Conservation (phyloP, 2,888 invertebrate species). For the Bellardia pandia region DNA sequence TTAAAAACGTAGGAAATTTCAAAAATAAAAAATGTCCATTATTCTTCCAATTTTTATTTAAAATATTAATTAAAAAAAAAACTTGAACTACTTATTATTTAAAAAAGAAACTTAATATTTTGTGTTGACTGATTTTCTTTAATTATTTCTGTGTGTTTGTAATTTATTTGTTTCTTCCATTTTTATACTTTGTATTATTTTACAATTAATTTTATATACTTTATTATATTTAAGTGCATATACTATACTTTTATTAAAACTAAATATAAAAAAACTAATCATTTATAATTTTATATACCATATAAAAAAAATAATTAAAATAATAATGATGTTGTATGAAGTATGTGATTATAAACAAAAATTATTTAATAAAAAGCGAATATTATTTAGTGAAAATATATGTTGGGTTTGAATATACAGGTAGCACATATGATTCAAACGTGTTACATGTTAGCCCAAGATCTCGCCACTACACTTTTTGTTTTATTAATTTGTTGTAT, state of each 20-base stretch:
- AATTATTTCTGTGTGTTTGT: slow-evolving; percentile 51
- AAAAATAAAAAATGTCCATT: slow-evolving; percentile 19
- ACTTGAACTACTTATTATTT: slow-evolving; percentile 49
- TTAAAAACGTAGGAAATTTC: slow-evolving; percentile 11
- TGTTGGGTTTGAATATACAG: neutral
- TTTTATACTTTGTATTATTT: slow-evolving; percentile 62
- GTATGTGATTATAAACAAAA: slow-evolving; percentile 69
- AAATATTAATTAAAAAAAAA: slow-evolving; percentile 12
- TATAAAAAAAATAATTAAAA: slow-evolving; percentile 28
- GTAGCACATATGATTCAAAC: too few species aligned
- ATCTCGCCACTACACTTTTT: too few species aligned
- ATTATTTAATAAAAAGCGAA: slow-evolving; percentile 68
- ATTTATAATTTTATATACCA: slow-evolving; percentile 65
- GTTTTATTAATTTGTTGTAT: too few species aligned
- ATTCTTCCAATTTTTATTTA: slow-evolving; percentile 54
- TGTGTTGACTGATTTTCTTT: slow-evolving; percentile 54
- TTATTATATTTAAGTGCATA: slow-evolving; percentile 51
- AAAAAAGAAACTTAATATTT: slow-evolving; percentile 8
- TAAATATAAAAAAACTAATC: slow-evolving; percentile 25
- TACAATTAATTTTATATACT: slow-evolving; percentile 35
- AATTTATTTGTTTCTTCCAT: slow-evolving; percentile 61
- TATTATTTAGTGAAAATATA: slow-evolving; percentile 60
- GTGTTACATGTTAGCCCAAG: too few species aligned
- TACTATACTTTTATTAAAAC: slow-evolving; percentile 53
- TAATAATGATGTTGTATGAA: slow-evolving; percentile 66